Conservation (phyloP, 1,140 invertebrate genomes). For the Delia radicum region DNA sequence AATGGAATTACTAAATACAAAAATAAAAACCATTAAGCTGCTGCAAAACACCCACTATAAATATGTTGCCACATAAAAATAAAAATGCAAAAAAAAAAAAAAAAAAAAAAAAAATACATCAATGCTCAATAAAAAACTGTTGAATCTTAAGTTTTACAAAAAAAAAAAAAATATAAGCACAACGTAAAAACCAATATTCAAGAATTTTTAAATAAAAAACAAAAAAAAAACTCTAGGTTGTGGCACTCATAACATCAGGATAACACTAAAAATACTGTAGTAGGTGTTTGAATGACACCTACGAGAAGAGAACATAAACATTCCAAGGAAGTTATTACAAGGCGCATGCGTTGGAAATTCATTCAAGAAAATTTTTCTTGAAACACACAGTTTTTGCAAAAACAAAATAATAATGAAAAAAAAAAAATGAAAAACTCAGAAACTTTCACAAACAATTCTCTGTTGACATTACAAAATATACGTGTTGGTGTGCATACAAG, state of each 20-base stretch:
- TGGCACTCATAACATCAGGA: background rate
- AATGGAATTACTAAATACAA: too few species aligned
- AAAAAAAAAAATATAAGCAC: background rate
- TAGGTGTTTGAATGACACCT: conserved; percentile 3
- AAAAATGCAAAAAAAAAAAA: background rate
- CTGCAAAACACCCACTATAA: background rate
- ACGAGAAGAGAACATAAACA: conserved; percentile 1
- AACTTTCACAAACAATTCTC: conserved; percentile 10
- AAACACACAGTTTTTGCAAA: conserved; percentile 12
- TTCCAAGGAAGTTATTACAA: background rate
- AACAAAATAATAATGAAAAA: too few species aligned
- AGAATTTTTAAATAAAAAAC: background rate
- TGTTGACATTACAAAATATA: conserved; percentile 12
- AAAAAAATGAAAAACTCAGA: too few species aligned
- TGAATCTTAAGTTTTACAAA: background rate
- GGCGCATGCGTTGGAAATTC: conserved; percentile 32
- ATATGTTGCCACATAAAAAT: background rate
- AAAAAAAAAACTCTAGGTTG: background rate
- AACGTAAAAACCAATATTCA: background rate
- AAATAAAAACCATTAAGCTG: too few species aligned
- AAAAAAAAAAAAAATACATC: background rate
- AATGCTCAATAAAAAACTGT: conserved; percentile 1
- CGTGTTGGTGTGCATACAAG: background rate
- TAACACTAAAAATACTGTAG: background rate
- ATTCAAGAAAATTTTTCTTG: conserved; percentile 31